phyloP scores from a whole-genome alignment of 2,888 invertebrate genomes.

The Oeneis ivallda region DNA sequence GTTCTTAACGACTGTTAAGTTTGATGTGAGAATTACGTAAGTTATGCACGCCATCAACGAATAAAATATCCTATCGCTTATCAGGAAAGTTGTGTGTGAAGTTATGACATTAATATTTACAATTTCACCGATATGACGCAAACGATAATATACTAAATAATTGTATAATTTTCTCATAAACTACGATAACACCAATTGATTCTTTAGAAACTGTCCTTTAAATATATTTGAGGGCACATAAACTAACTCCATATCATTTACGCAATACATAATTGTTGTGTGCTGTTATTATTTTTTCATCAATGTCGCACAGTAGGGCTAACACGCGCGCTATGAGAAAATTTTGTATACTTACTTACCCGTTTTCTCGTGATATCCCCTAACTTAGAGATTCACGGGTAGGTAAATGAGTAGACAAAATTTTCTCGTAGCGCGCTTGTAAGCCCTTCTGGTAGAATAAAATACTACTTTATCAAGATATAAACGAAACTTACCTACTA shows the following conservation, averaged over 20 bases:
- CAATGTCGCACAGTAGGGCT: too few species aligned
- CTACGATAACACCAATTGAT: neutral
- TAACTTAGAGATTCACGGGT: too few species aligned
- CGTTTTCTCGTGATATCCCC: too few species aligned
- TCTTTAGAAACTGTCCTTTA: neutral
- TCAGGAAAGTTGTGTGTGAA: constrained; percentile 6
- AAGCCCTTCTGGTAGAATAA: too few species aligned
- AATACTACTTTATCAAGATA: neutral
- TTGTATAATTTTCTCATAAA: neutral
- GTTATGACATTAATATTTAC: constrained; percentile 7
- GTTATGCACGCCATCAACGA: neutral
- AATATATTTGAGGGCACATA: neutral
- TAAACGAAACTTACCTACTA: neutral
- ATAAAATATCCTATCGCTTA: neutral
- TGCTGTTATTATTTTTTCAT: too few species aligned
- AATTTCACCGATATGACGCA: constrained; percentile 14
- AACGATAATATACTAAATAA: constrained; percentile 3
- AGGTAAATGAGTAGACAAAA: too few species aligned
- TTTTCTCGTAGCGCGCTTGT: too few species aligned
- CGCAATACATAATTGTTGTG: neutral
- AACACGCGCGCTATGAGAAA: too few species aligned
- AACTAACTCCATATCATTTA: neutral
- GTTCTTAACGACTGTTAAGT: neutral
- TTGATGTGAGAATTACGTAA: neutral
- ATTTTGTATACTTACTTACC: too few species aligned